Base-by-base conservation (phyloP, 2,888 invertebrate species). In the Drosophila antonietae region DNA sequence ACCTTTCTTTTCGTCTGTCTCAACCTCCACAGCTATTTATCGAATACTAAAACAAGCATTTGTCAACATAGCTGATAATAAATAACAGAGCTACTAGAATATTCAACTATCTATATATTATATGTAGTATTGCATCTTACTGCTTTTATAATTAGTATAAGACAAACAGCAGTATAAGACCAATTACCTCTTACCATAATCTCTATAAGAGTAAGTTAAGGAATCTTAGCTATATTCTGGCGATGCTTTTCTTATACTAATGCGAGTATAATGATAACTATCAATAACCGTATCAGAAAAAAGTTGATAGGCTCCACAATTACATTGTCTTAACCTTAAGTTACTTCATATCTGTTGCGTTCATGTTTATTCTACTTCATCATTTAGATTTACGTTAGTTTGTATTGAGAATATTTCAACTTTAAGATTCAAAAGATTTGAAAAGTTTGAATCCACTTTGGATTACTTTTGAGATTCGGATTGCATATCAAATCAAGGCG, bases 401-500 rank as follows among this genome's bases (percentile, higher is more conserved):
- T 2, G 1, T n/a, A 0, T 49, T 31, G 18, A 33, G 49, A 51
- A 15, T 7, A 39, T 39, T 39, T 39, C 37, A 7, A 15, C 14
- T 15, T 15, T 6, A 15, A 37, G 14, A 37, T 37, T 37, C 14
- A 14, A 14, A 14, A 37, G 37, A 37, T 15, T 39, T 15, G 37
- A 39, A 39, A 15, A 39, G 14, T 14, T 51, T 0, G 23, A 37
- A 3, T n/a, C 37, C 1, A 37, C 14, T 0, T 23, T 15, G 9
- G 37, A 14, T 53, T 20, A 8, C 33, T 52, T 52, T 37, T 37
- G 18, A 2, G n/a, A 55, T 10, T 31, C 18, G 28, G 14, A 9
- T 18, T 58, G 47, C 41, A 67, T 49, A 55, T 41, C 9, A 56
- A 61, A 57, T 63, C 12, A 28, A 37, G 35, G 59, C 61, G 51